Evolutionary conservation across 2,888 invertebrate species (phyloP).

Genomic region (Drosophila subquinaria): DNA sequence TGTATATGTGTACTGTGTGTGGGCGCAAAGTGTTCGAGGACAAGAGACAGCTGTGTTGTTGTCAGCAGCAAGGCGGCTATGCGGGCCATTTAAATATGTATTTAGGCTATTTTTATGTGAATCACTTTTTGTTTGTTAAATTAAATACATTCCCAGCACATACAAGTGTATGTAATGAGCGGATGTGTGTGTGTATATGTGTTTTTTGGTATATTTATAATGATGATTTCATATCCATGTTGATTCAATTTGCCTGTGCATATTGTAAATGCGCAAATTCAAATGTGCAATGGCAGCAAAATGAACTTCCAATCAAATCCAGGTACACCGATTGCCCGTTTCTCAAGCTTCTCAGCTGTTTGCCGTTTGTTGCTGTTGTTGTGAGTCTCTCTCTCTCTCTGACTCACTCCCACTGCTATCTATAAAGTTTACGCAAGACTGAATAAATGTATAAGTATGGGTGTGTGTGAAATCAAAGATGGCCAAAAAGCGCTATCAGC

Average conservation of each 20-base stretch:
- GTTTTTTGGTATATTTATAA: constrained; percentile 63
- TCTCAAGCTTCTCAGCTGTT: constrained; percentile 67
- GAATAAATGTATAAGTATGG: constrained; percentile 32
- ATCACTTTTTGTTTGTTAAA: constrained; percentile 76
- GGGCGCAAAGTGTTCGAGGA: constrained; percentile 59
- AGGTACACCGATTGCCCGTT: constrained; percentile 7
- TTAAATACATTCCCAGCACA: constrained; percentile 50
- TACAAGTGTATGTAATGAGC: constrained; percentile 24
- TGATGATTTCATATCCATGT: constrained; percentile 72
- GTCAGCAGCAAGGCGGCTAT: constrained; percentile 32
- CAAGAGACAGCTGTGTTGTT: constrained; percentile 66
- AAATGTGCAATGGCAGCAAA: constrained; percentile 19
- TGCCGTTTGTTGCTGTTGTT: constrained; percentile 32
- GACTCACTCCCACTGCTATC: constrained; percentile 60
- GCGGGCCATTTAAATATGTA: constrained; percentile 42
- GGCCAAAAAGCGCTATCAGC: constrained; percentile 68
- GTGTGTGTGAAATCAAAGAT: constrained; percentile 51
- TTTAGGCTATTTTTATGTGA: constrained; percentile 74
- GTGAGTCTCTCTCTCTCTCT: constrained; percentile 25
- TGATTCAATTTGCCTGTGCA: constrained; percentile 30
- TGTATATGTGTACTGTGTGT: constrained; percentile 20
- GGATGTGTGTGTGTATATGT: constrained; percentile 20
- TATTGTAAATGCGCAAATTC: constrained; percentile 37
- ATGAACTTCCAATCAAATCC: constrained; percentile 8
- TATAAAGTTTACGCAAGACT: constrained; percentile 69